A percentile compares a stretch with the other conserved stretches of the same genome.
Conservation (phyloP, 2,888 invertebrate species). For the Apotomis capreana region DNA sequence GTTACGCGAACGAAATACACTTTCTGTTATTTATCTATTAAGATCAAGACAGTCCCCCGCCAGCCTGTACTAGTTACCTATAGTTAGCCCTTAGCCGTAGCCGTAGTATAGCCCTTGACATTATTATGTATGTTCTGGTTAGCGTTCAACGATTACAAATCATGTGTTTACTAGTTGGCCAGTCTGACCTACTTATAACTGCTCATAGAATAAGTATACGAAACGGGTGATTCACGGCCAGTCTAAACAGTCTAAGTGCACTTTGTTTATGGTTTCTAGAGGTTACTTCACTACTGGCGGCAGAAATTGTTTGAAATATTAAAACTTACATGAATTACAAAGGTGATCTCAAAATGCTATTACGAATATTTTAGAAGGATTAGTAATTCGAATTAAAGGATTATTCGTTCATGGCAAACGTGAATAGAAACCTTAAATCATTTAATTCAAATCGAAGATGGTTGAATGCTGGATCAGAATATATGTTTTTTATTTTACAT, state of each 20-base stretch:
- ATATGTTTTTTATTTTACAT: too few species aligned
- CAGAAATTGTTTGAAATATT: conserved; percentile 3
- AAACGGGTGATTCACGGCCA: conserved; percentile 22
- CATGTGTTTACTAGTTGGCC: not conserved
- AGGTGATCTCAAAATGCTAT: not conserved
- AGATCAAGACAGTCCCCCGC: too few species aligned
- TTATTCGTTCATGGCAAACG: too few species aligned
- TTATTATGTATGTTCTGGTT: not conserved
- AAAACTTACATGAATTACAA: not conserved
- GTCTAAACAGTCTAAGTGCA: conserved; percentile 29
- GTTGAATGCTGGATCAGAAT: too few species aligned
- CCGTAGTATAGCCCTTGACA: not conserved
- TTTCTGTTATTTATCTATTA: too few species aligned
- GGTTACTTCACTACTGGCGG: conserved; percentile 8
- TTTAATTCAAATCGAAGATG: too few species aligned
- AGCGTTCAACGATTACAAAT: not conserved
- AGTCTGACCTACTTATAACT: not conserved
- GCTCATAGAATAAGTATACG: not conserved
- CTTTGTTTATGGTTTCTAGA: conserved; percentile 27
- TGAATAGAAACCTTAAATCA: too few species aligned
- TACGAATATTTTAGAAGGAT: too few species aligned
- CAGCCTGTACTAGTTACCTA: too few species aligned
- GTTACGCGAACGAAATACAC: too few species aligned
- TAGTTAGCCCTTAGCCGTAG: too few species aligned
- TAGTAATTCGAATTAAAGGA: not conserved